Evolutionary conservation across 2,113 vertebrate species (phyloP), one percentile per base, ranked within the genome.

Genomic region (Herpailurus yagouaroundi): DNA sequence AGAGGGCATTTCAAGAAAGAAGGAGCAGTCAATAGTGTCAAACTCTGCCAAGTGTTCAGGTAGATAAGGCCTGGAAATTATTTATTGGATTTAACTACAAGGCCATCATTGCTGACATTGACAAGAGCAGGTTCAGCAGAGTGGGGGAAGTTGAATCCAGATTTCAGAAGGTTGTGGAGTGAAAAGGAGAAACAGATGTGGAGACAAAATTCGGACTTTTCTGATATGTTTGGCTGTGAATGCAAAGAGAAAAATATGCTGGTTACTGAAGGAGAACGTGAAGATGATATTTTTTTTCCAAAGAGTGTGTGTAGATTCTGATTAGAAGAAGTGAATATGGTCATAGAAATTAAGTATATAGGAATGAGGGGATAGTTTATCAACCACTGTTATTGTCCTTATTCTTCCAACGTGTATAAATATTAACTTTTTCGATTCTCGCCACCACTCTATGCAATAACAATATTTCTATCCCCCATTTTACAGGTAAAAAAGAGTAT

Each of bases 41-140:
- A 92, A 96, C 60, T 94, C 95, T 97, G 97, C 97, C 98, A 98
- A 98, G 97, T 98, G 98, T 98, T 98, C 98, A 93, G 93, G 97
- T 94, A 98, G 98, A 98, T 98, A 98, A 98, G 97, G 85, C 81
- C 68, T 95, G 97, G 95, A 98, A 98, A 98, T 98, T 98, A 98
- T 98, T 98, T 98, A 98, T 98, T 98, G 98, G 95, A 98, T 98
- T 98, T 98, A 97, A 98, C 97, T 97, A 98, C 97, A 97, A 98
- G 98, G 97, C 97, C 98, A 97, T 98, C 98, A 97, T 97, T 41
- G 0, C 95, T 98, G 97, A 98, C 98, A 97, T 98, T 98, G 97
- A 98, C 98, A 98, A 97, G 80, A 97, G 84, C 97, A 95, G 64
- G 69, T 94, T 85, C 91, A 89, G 96, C 94, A 94, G 90, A 86